These are phyloP conservation scores for Aldabrachelys gigantea DNA, from an alignment of 2,113 vertebrate genomes.

Conservation along the genomic window DNA sequence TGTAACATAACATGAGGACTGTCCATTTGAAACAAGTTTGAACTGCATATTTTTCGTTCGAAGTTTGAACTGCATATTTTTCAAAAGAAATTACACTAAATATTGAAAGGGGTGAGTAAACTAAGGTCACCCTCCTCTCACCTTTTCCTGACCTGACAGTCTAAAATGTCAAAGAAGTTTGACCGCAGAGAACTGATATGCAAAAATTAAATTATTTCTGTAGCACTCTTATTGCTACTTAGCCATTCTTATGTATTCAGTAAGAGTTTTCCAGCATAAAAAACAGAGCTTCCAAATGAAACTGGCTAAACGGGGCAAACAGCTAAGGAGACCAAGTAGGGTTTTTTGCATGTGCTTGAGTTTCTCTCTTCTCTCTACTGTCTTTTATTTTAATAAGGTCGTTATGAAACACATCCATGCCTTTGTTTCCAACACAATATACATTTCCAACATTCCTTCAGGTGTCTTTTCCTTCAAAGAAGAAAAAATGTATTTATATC, in stretches of 20 bases:
- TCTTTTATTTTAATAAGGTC: conserved; percentile 64
- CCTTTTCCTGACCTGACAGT: conserved; percentile 40
- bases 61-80: conserved; percentile 53
- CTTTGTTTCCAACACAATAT: conserved; percentile 52
- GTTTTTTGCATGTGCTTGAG: conserved; percentile 58
- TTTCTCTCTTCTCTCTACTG: conserved; percentile 45
- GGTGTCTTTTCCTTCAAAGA: conserved; percentile 24
- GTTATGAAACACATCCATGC: conserved; percentile 39
- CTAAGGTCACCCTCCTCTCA: background rate
- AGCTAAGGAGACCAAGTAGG: conserved; percentile 68
- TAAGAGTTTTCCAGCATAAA: conserved; percentile 62
- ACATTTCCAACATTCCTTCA: conserved; percentile 42
- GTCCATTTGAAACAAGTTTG: conserved; percentile 57
- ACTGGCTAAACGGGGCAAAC: conserved; percentile 70
- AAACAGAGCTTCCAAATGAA: conserved; percentile 72
- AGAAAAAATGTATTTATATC: conserved; percentile 36
- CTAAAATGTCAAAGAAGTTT: conserved; percentile 66
- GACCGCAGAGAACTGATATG: conserved; percentile 68
- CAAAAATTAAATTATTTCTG: conserved; percentile 24
- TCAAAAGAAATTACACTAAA: conserved; percentile 63
- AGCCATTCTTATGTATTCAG: conserved; percentile 63
- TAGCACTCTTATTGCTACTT: conserved; percentile 67
- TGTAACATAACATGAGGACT: conserved; percentile 19
- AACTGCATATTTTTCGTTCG: conserved; percentile 37
- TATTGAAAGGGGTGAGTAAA: conserved; percentile 64